These are phyloP conservation scores for Eilema sororculum DNA, from an alignment of 2,888 invertebrate genomes.

Conservation along the genomic window DNA sequence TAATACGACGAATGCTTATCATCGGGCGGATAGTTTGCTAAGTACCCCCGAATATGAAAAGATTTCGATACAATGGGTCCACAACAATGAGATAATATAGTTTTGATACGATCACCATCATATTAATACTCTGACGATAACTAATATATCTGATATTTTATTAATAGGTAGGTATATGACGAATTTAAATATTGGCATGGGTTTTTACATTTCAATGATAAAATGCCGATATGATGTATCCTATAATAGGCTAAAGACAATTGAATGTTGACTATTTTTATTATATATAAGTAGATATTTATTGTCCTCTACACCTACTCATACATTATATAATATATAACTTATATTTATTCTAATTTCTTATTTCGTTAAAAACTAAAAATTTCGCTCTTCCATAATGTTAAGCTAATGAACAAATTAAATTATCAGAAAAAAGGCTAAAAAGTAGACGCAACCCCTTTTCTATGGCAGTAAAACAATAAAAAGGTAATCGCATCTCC, in stretches of 20 bases:
- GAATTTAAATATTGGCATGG: not conserved
- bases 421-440: not conserved
- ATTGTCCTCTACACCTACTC: no score
- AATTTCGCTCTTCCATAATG: not conserved
- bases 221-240: not conserved
- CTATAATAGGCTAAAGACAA: slow-evolving; percentile 1
- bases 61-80: not conserved
- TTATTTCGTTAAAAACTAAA: not conserved
- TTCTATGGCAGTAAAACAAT: not conserved
- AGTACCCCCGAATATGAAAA: not conserved
- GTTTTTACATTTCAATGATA: not conserved
- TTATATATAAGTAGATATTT: no score
- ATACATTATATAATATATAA: no score
- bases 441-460: not conserved
- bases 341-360: no score
- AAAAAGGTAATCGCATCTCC: no score
- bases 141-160: not conserved
- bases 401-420: not conserved
- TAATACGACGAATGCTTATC: not conserved
- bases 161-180: not conserved
- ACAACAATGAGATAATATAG: not conserved
- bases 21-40: not conserved
- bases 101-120: not conserved
- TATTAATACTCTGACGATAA: not conserved
- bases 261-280: not conserved